phyloP scores from a whole-genome alignment of 1,140 invertebrate species.

The Ceratina australensis region DNA sequence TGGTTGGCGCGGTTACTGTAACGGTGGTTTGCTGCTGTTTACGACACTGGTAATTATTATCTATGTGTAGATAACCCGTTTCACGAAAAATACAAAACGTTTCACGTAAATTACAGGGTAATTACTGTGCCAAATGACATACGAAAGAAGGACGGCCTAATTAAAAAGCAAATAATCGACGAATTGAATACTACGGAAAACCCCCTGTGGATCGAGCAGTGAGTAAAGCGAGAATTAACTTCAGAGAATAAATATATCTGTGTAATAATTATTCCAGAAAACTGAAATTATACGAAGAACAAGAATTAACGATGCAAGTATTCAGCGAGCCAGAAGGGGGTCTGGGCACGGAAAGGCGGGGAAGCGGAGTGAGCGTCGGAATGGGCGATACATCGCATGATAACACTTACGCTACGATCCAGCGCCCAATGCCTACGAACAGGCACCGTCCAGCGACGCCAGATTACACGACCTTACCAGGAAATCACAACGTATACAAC shows the following conservation, averaged over 20 bases:
- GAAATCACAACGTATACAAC: constrained; percentile 76
- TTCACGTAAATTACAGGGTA: constrained; percentile 77
- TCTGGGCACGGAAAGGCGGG: constrained; percentile 78
- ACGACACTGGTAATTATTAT: constrained; percentile 88
- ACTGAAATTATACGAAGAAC: constrained; percentile 94
- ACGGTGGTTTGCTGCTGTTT: constrained; percentile 93
- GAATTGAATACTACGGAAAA: constrained; percentile 94
- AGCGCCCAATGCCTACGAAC: constrained; percentile 82
- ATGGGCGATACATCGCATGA: constrained; percentile 82
- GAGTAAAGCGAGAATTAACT: constrained; percentile 70
- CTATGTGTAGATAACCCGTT: too few species aligned
- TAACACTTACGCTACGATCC: constrained; percentile 93
- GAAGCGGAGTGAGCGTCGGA: constrained; percentile 77
- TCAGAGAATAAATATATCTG: neutral
- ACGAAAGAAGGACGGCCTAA: constrained; percentile 89
- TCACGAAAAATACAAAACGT: neutral
- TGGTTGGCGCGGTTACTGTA: constrained; percentile 92
- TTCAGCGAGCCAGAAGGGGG: constrained; percentile 88
- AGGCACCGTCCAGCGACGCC: constrained; percentile 81
- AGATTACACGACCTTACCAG: constrained; percentile 86
- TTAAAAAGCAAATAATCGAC: constrained; percentile 90
- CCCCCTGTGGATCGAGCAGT: constrained; percentile 96
- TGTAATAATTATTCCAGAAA: constrained; percentile 81
- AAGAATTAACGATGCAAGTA: constrained; percentile 95
- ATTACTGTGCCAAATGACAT: constrained; percentile 84